phyloP scores from a whole-genome alignment of 2,888 invertebrate genomes.

The Electrophaes corylata region DNA sequence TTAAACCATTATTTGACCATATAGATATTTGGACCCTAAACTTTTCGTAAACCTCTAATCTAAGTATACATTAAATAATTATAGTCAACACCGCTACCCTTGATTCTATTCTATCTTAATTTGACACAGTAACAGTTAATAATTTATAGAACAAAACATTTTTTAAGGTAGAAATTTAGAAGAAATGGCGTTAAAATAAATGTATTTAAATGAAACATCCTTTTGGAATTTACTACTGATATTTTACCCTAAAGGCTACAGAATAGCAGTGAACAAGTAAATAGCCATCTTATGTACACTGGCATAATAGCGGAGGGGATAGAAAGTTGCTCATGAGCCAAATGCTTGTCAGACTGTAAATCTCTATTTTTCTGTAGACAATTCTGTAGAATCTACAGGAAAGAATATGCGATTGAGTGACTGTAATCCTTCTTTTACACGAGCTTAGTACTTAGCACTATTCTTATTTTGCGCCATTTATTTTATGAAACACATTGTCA shows the following conservation, averaged over 20 bases:
- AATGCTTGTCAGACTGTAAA: no score
- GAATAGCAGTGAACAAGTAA: neutral
- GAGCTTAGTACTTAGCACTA: no score
- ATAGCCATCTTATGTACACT: no score
- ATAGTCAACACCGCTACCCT: constrained; percentile 63
- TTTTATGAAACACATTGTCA: no score
- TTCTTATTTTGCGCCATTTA: no score
- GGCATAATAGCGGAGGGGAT: no score
- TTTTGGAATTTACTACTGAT: neutral
- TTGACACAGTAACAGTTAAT: constrained; percentile 23
- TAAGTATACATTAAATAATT: constrained; percentile 54
- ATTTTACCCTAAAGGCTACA: neutral
- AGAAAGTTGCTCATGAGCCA: no score
- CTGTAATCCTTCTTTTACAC: no score
- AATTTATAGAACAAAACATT: neutral
- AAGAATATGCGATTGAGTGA: no score
- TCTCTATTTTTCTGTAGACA: no score
- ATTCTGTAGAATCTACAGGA: no score
- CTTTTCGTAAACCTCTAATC: constrained; percentile 43
- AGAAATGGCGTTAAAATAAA: no score
- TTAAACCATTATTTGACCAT: constrained; percentile 34
- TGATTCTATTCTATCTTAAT: constrained; percentile 45
- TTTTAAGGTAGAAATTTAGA: neutral
- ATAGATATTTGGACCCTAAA: constrained; percentile 37
- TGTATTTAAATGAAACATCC: neutral